Evolutionary conservation across 2,797 vertebrate genomes (phyloP), one percentile per base, ranked within the genome.

Genomic region (Podarcis siculus): DNA sequence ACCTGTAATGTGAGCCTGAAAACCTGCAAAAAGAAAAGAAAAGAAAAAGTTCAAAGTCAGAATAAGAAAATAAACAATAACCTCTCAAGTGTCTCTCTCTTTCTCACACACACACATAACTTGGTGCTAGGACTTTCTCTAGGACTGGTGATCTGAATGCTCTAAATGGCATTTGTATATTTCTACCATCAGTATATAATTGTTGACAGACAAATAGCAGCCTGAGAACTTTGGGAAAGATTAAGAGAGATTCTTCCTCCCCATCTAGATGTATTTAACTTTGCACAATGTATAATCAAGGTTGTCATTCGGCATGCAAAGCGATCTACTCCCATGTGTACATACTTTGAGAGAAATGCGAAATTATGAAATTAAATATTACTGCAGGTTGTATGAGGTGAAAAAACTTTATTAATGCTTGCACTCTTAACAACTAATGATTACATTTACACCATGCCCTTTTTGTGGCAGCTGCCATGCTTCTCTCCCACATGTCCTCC

Each of bases 21-120:
- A 93, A 86, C 80, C 93, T 94, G 73, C 86, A 91, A 93, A 96
- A 17, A 90, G 3, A 95, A 12, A 79, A 9, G 89, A 42, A 85
- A 82, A 75, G 87, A 90, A 92, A 35, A 21, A 66, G 9, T 9
- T 21, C n/a, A 66, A 13, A 66, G 12, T 73, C 15, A 30, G n/a
- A 69, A 37, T 10, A 87, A 37, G 42, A 82, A 58, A 15, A 21
- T 13, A 15, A 87, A 49, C 61, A 78, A 30, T 49, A 64, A 72
- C 45, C 15, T 88, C 66, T 19, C 23, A 64, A 23, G 61, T 19
- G 19, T 19, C 49, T 49, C 49, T 49, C 3, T 49, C 45, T 49
- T 5, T 5, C 39, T 5, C 39, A 39, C 49, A 15, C 49, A 49
- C 49, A 49, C 49, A 49, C 49, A 49, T 1, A 49, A 3, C 49